Conservation (phyloP, 2,797 vertebrate species). For the Petrocephalus sullivani region DNA sequence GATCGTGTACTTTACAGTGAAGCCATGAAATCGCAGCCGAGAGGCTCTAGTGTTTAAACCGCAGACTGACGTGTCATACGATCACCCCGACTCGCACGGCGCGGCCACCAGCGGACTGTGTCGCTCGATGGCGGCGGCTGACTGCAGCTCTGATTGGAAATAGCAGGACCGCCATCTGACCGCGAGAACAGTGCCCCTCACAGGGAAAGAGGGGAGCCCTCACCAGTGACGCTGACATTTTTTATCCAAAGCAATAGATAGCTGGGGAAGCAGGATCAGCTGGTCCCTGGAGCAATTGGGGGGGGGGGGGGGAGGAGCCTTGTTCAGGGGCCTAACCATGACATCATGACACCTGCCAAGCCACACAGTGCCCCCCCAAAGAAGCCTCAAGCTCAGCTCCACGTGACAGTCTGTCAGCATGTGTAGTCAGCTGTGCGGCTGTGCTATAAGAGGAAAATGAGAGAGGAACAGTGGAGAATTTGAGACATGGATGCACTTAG, state of each 20-base stretch:
- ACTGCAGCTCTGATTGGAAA: too few relatives aligned
- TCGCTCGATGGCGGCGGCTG: background rate
- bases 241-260: background rate
- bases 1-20: background rate
- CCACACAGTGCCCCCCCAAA: too few relatives aligned
- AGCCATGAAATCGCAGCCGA: background rate
- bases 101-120: background rate
- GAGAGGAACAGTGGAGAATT: conserved; percentile 8
- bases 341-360: background rate
- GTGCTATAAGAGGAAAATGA: background rate
- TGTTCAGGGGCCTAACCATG: background rate
- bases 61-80: background rate
- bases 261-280: background rate
- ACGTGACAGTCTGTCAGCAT: background rate
- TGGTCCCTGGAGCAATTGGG: background rate
- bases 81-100: background rate
- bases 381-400: background rate
- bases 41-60: background rate
- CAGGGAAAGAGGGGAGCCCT: background rate
- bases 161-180: too few relatives aligned
- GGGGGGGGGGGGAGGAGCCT: background rate
- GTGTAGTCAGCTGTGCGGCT: background rate
- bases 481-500: background rate
- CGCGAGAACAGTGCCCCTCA: background rate
- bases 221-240: background rate